Evolutionary conservation across 2,113 vertebrate species (phyloP).

Genomic region (Talpa occidentalis): DNA sequence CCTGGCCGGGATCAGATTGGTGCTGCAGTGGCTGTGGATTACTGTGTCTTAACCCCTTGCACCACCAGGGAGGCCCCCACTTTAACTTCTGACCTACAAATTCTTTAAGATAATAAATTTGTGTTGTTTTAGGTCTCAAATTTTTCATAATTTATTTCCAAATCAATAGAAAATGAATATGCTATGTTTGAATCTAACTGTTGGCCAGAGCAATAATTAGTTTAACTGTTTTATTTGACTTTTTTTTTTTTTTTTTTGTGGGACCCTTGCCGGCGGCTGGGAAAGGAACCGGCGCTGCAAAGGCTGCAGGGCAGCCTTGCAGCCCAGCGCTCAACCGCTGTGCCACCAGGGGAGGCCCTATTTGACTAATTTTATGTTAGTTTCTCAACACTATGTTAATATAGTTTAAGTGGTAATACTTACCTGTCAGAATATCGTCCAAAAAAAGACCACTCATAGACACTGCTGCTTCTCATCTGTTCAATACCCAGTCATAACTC

Average conservation of each 20-base stretch:
- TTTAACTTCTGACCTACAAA: background rate
- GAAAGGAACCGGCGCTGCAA: no score
- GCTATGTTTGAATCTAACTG: background rate
- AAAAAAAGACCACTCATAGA: background rate
- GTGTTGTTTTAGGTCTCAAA: background rate
- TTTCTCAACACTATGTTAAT: background rate
- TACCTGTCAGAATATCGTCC: background rate
- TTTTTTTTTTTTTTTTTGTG: no score
- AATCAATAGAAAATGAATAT: background rate
- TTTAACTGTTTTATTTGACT: background rate
- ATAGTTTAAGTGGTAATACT: background rate
- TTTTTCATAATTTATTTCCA: background rate
- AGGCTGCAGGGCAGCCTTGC: no score
- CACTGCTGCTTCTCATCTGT: background rate
- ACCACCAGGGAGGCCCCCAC: no score
- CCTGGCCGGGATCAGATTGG: no score
- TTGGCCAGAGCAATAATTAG: background rate
- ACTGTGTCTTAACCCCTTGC: no score
- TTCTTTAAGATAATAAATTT: background rate
- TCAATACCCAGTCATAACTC: background rate
- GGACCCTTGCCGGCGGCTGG: no score
- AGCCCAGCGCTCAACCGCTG: no score
- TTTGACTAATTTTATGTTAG: background rate
- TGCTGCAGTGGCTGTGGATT: no score
- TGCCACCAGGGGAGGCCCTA: no score